Base-by-base conservation (phyloP, 2,888 invertebrate genomes). In the Lagria hirta region DNA sequence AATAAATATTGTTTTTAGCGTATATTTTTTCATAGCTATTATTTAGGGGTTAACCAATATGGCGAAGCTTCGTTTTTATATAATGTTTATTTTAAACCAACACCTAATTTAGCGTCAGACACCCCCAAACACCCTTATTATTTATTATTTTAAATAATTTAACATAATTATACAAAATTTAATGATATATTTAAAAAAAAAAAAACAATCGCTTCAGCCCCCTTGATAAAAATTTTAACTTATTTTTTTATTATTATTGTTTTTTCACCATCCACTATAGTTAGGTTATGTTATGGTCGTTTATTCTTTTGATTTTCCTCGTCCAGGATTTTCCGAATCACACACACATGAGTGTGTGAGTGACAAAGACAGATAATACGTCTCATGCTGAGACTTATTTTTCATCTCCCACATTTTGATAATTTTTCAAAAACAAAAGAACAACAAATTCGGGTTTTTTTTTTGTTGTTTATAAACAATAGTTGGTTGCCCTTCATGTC, bases 31-130 rank as follows among this genome's bases (percentile, higher is more conserved):
- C 62, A 56, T 58, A 51, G 51, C 52, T 58, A 66, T 65, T 65
- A 62, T 62, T 70, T 68, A 67, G 68, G 65, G 71, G 69, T 69
- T 70, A 66, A 58, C 62, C 70, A 71, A 71, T 66, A 71, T 71
- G 71, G 71, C 71, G 70, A 64, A 58, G 66, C 66, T 64, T 65
- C 63, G 59, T 61, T 67, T 65, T 62, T 54, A 43, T 36, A 32
- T 45, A 45, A 41, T 46, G 46, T 46, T 46, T 40, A 40, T 40
- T 41, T 35, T 13, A 46, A 24, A 7, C 12, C 20, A 22, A 30
- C 43, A 18, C 15, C 21, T 18, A n/a, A n/a, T 29, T 14, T 17
- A 10, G 15, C 12, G 7, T 18, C 20, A 2, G n/a, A n/a, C 33
- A 33, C 18, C 33, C 33, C 33, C 24, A 24, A 21, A 23, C 22